Evolutionary conservation across 2,797 vertebrate genomes (phyloP).

Genomic region (Danio albolineatus): DNA sequence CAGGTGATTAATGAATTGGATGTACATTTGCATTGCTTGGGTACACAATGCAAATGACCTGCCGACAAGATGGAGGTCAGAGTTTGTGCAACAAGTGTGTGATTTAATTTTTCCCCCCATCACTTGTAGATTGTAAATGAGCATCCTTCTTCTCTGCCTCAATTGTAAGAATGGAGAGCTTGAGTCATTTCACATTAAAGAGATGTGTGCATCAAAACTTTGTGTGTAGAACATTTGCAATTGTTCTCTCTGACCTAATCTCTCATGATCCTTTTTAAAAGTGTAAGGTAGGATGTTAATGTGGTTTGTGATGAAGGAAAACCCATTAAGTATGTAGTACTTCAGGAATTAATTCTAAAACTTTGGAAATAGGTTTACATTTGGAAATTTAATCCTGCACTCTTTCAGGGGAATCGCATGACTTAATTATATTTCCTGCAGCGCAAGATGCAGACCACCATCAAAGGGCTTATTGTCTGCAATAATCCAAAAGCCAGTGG

Average conservation of each 20-base stretch:
- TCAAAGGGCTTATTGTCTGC: no score
- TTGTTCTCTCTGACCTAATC: not conserved
- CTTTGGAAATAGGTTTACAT: not conserved
- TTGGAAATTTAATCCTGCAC: not conserved
- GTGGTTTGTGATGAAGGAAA: no score
- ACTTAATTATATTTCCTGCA: no score
- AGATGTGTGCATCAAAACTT: not conserved
- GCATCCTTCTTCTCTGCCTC: not conserved
- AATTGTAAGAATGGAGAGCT: not conserved
- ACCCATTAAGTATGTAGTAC: not conserved
- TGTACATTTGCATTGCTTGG: not conserved
- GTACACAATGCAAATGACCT: slow-evolving; percentile 1
- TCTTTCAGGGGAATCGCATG: not conserved
- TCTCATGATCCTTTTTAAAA: no score
- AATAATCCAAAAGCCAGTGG: not conserved
- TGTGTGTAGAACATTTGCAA: not conserved
- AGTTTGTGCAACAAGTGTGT: not conserved
- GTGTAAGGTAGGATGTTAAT: no score
- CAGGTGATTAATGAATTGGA: slow-evolving; percentile 27
- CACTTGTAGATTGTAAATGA: not conserved
- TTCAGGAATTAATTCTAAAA: not conserved
- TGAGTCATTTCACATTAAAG: not conserved
- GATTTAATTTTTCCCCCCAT: not conserved
- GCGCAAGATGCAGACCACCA: no score
- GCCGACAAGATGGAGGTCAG: not conserved